Evolutionary conservation across 2,797 vertebrate species (phyloP).

Genomic region (Remorina albescens): DNA sequence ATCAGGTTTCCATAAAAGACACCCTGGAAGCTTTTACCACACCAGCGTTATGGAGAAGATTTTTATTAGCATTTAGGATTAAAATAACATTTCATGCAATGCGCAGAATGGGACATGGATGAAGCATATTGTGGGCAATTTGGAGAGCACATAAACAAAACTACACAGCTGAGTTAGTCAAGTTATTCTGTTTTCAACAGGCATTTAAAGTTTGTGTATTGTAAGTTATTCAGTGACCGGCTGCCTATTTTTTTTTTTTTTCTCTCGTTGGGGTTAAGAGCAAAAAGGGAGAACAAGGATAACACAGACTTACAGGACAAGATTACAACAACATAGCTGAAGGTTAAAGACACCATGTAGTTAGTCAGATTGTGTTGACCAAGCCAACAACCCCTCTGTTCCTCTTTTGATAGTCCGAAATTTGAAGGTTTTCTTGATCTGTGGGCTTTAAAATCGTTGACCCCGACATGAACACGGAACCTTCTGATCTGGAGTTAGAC

Average conservation of each 20-base stretch:
- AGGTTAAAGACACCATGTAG: background rate
- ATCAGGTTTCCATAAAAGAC: background rate
- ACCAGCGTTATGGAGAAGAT: background rate
- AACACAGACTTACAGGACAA: no score
- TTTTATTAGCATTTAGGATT: background rate
- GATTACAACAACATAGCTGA: background rate
- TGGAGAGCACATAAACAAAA: background rate
- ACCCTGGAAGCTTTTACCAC: slow-evolving; percentile 2
- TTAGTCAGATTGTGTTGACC: background rate
- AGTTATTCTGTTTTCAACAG: slow-evolving; percentile 1
- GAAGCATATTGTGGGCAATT: background rate
- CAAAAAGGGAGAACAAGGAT: background rate
- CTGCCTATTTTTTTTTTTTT: no score
- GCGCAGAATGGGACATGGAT: background rate
- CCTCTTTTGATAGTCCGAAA: background rate
- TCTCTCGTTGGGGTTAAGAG: background rate
- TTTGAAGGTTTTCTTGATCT: no score
- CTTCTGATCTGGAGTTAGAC: slow-evolving; percentile 17
- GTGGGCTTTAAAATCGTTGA: background rate
- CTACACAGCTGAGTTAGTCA: background rate
- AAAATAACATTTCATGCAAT: background rate
- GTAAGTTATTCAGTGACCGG: no score
- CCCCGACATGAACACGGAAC: background rate
- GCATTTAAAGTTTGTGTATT: background rate
- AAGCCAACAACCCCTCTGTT: background rate